Base-by-base conservation (phyloP, 2,113 vertebrate species). In the Anthoscopus minutus region DNA sequence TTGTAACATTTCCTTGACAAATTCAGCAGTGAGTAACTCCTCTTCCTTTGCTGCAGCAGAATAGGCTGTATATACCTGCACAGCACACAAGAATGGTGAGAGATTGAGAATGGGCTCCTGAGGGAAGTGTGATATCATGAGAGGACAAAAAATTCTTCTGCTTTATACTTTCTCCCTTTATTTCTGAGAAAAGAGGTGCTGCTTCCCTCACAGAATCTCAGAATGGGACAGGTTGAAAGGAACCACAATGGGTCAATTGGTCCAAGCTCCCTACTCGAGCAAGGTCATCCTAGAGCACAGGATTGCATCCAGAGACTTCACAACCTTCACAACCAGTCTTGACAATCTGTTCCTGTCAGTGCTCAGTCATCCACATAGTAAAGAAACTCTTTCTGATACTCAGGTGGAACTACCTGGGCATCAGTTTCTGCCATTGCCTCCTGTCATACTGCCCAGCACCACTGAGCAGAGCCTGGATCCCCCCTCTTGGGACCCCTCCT, bases 391-490 rank as follows among this genome's bases (percentile, higher is more conserved):
- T 69, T 47, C 15, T 89, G 8, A 25, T 35, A 6, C 31, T 54
- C 25, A 61, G n/a, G 10, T 47, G 12, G 40, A 38, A 47, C 20
- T 54, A 69, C 28, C 61, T 35, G 15, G 61, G 24, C 30, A 47
- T 40, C 24, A 40, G 7, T 67, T 82, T 67, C 54, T 60, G 38
- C 40, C 1, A 1, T 15, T 61, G 24, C 56, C 24, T 54, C n/a
- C 2, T 61, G 17, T 42, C 30, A 14, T 47, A 22, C 4, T 69
- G 30, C 47, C 54, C 0, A 0, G 47, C 35, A 69, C 9, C 47
- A 54, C 35, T 1, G 2, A 54, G 40, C 27, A 42, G 31, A 69
- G n/a, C n/a, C 14, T 53, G 38, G 38, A 7, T 47, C 11, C 24
- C 40, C 6, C 19, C 24, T n/a, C 9, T 54, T 61, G 24, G 16